A percentile compares a stretch with the other conserved stretches of the same genome.
Evolutionary conservation across 2,113 vertebrate species (phyloP).

Genomic region (Sminthopsis crassicaudata): DNA sequence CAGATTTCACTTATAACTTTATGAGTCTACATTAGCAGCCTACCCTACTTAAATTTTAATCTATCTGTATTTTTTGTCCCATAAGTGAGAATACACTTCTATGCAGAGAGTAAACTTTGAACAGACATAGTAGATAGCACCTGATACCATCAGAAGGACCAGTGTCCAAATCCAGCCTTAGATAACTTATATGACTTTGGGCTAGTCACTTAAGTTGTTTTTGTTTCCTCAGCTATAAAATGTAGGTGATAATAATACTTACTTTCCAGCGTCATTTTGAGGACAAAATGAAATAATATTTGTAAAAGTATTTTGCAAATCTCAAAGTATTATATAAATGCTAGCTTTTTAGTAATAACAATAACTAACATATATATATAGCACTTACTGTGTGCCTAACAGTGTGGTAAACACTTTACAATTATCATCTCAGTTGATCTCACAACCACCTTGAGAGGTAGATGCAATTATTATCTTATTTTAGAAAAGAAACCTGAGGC

Average conservation of each 20-base stretch:
- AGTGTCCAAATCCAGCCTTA: neutral
- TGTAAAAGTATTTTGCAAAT: neutral
- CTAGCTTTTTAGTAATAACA: neutral
- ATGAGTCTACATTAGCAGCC: neutral
- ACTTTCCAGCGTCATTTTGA: neutral
- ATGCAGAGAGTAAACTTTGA: neutral
- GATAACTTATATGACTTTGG: neutral
- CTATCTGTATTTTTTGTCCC: neutral
- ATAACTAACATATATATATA: neutral
- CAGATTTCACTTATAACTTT: slow-evolving; percentile 21
- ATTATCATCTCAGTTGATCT: neutral
- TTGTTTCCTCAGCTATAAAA: neutral
- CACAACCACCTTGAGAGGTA: neutral
- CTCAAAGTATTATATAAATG: neutral
- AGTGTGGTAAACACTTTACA: neutral
- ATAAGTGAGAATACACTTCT: neutral
- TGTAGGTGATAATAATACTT: neutral
- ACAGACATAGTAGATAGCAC: neutral
- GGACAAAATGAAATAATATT: neutral
- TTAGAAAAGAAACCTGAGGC: neutral
- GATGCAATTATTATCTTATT: neutral
- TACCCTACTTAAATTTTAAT: neutral
- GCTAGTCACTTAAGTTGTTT: neutral
- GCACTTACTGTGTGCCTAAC: neutral
- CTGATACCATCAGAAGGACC: neutral